Evolutionary conservation across 53 echinoderm and acorn worm genomes (phyloP), one percentile per base, ranked within the genome.

Genomic region (Actinopyga echinites): DNA sequence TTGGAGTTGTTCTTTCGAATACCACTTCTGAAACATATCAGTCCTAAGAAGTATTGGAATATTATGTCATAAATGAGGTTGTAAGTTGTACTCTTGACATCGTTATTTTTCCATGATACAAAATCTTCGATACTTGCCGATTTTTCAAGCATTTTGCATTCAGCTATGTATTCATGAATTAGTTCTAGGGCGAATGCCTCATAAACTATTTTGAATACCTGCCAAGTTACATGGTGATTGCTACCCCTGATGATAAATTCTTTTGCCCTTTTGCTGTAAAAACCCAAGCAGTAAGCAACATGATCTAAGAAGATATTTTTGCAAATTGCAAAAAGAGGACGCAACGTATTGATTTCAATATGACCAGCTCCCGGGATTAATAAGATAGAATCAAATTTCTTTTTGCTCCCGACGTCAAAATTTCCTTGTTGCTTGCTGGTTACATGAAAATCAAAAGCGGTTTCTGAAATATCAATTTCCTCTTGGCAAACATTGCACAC

Each of bases 361-460:
- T 82, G 87, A 11, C 83, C 73, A 26, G 87, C 87, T 44, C 87
- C 87, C 1, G 79, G 79, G 35, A 69, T 64, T 2, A 87, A 59
- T 43, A 87, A 38, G 25, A 82, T 67, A 65, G 33, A 68, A 62
- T 73, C 87, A 49, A 87, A 57, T 40, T 69, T 30, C 29, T 79
- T 64, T 33, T 55, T 84, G 25, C 56, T 64, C 60, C 29, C 26
- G 17, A 24, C 75, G 19, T 85, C 58, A 23, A 25, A 58, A 58
- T 5, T 32, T n/a, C 61, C 87, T 5, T 80, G 87, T 45, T 87
- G 87, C 20, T 81, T 58, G 21, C 30, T 55, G 30, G 43, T 34
- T 22, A 65, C 66, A 52, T 87, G 87, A 45, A 67, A 32, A 68
- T 66, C 58, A 45, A 87, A 87, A 37, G 82, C 42, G 2, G 68